Percentiles rank a stretch among this genome's conserved stretches.
Evolutionary conservation across 1,140 invertebrate species (phyloP).

Genomic region (Acyrthosiphon pisum): DNA sequence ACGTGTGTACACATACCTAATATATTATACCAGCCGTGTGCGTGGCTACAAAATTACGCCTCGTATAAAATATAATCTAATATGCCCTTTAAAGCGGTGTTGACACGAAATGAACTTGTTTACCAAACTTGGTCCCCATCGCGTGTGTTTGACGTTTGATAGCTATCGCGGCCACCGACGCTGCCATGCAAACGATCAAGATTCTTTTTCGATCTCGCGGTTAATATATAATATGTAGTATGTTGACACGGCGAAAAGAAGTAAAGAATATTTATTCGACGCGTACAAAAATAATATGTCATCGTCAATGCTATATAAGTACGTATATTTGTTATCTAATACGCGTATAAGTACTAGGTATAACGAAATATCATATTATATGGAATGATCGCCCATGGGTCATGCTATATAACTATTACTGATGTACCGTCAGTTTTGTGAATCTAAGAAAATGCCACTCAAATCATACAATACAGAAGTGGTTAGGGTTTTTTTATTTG

Average conservation of each 20-base stretch:
- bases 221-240: background rate
- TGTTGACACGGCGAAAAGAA: background rate
- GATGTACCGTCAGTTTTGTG: too few species aligned
- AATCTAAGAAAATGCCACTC: too few species aligned
- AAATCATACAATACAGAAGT: too few species aligned
- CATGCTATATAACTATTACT: too few species aligned
- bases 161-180: background rate
- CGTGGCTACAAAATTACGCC: background rate
- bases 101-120: constrained; percentile 25
- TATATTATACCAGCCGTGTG: background rate
- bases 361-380: background rate
- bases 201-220: background rate
- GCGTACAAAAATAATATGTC: background rate
- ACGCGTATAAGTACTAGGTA: background rate
- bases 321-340: too few species aligned
- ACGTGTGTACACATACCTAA: background rate
- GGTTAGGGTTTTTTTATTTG: too few species aligned
- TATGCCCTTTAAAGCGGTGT: background rate
- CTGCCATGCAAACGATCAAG: background rate
- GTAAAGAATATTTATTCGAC: background rate
- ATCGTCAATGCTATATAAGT: background rate
- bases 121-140: background rate
- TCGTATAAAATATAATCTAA: background rate
- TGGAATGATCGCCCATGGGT: background rate
- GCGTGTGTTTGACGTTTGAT: background rate